These are phyloP conservation scores for Loripinus fragilis DNA, from an alignment of 2,888 invertebrate species.

Conservation along the genomic window DNA sequence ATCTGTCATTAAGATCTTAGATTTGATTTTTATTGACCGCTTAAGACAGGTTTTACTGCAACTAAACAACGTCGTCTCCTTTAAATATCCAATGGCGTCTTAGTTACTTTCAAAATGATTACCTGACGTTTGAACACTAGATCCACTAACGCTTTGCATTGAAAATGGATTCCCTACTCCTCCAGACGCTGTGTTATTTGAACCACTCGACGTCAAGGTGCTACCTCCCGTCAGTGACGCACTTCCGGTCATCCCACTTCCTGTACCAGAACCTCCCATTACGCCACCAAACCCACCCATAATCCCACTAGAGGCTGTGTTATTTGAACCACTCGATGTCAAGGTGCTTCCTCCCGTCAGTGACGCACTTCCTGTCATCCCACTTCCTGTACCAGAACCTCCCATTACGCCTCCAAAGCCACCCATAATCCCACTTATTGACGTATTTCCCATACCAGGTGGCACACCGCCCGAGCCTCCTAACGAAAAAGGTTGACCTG, in stretches of 20 bases:
- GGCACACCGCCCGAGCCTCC: background rate
- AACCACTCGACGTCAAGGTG: constrained; percentile 22
- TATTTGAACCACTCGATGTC: constrained; percentile 24
- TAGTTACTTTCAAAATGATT: too few relatives aligned
- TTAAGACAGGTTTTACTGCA: too few relatives aligned
- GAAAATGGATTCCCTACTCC: background rate
- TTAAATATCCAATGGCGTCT: too few relatives aligned
- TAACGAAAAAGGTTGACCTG: background rate
- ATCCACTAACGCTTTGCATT: background rate
- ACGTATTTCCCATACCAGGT: background rate
- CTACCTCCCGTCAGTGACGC: constrained; percentile 14
- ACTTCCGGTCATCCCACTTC: background rate
- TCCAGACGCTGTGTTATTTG: background rate
- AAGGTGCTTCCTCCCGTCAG: constrained; percentile 20
- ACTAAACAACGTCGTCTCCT: too few relatives aligned
- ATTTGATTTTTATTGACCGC: too few relatives aligned
- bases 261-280: background rate
- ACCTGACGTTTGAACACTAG: background rate
- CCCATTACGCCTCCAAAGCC: background rate
- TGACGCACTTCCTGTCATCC: background rate
- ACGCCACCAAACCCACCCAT: background rate
- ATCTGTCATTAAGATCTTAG: too few relatives aligned
- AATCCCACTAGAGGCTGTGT: background rate
- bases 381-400: background rate
- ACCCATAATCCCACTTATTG: background rate